phyloP scores from a whole-genome alignment of 1,140 invertebrate species.

The Rhagoletis zephyria region DNA sequence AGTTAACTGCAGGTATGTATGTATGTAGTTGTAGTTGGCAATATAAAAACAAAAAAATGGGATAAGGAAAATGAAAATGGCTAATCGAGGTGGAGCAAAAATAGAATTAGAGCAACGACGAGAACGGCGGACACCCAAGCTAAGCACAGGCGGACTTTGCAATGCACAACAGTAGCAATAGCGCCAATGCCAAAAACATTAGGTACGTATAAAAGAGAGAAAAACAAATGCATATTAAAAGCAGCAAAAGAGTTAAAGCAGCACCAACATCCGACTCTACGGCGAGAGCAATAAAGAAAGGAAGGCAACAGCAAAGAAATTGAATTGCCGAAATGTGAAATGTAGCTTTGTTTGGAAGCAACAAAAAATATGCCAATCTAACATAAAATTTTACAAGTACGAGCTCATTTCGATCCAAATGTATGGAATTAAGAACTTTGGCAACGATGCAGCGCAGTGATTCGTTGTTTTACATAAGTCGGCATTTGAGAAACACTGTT shows the following conservation, averaged over 20 bases:
- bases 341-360: neutral
- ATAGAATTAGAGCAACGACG: slow-evolving; percentile 39
- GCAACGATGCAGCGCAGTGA: neutral
- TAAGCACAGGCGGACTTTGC: neutral
- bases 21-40: neutral
- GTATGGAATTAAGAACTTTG: neutral
- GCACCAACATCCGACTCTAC: too few relatives aligned
- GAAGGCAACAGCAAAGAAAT: slow-evolving; percentile 15
- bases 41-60: neutral
- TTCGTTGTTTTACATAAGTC: neutral
- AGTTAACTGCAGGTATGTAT: too few relatives aligned
- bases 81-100: slow-evolving; percentile 32
- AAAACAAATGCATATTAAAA: neutral
- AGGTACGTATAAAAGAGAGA: neutral
- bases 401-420: slow-evolving; percentile 4
- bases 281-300: too few relatives aligned
- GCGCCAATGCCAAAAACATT: neutral
- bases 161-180: neutral
- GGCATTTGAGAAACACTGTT: neutral
- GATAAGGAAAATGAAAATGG: neutral
- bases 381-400: slow-evolving; percentile 24
- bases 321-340: slow-evolving; percentile 23
- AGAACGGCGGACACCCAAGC: neutral
- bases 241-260: too few relatives aligned
- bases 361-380: slow-evolving; percentile 27